Percentiles rank a stretch among this genome's conserved stretches.
phyloP scores from a whole-genome alignment of 2,797 vertebrate genomes.

The Hafferia zeledoni region DNA sequence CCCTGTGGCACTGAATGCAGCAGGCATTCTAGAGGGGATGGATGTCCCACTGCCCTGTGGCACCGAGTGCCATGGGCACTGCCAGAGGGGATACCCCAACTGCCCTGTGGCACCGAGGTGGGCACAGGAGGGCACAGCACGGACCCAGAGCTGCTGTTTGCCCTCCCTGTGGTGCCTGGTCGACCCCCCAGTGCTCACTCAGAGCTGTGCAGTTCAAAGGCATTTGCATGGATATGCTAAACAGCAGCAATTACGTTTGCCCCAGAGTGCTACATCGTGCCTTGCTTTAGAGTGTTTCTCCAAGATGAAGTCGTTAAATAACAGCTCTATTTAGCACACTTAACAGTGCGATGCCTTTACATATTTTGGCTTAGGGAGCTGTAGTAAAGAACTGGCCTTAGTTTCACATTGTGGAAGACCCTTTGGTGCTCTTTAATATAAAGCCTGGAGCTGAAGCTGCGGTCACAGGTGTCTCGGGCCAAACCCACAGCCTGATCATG shows the following conservation, averaged over 20 bases:
- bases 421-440: background rate
- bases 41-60: too few relatives aligned
- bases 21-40: too few relatives aligned
- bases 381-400: background rate
- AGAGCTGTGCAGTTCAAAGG: background rate
- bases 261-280: background rate
- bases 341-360: background rate
- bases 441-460: background rate
- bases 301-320: background rate
- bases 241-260: background rate
- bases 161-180: background rate
- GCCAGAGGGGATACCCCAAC: too few relatives aligned
- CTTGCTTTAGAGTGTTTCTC: background rate
- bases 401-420: background rate
- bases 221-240: background rate
- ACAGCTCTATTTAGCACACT: background rate
- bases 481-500: background rate
- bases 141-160: rapidly evolving
- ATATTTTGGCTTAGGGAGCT: background rate
- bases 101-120: slow-evolving; percentile 70
- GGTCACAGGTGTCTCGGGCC: background rate
- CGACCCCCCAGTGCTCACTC: rapidly evolving
- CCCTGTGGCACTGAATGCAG: too few relatives aligned
- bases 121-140: background rate
- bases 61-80: too few relatives aligned